phyloP scores from a whole-genome alignment of 2,888 invertebrate species.

The Lithophane ornitopus region DNA sequence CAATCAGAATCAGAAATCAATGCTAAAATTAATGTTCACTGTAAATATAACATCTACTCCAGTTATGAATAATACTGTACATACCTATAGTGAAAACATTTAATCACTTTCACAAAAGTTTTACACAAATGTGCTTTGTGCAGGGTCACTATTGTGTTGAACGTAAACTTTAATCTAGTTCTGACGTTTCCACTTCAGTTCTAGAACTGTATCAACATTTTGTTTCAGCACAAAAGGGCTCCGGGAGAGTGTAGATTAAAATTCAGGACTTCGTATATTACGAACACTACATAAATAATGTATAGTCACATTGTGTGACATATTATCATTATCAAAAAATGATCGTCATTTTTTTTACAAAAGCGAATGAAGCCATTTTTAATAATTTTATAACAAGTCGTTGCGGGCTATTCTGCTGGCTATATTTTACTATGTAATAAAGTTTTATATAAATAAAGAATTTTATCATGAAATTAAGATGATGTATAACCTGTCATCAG shows the following conservation, averaged over 20 bases:
- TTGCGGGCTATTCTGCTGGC: slow-evolving; percentile 65
- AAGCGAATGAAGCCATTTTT: slow-evolving; percentile 52
- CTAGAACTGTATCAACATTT: slow-evolving; percentile 77
- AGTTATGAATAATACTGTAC: slow-evolving; percentile 67
- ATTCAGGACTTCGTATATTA: slow-evolving; percentile 71
- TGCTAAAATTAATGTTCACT: slow-evolving; percentile 46
- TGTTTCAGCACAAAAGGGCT: slow-evolving; percentile 88
- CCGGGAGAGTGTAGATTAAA: slow-evolving; percentile 80
- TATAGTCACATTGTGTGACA: slow-evolving; percentile 60
- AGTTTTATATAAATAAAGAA: slow-evolving; percentile 86
- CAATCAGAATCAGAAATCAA: slow-evolving; percentile 22
- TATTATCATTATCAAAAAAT: slow-evolving; percentile 55
- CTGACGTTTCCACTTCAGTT: slow-evolving; percentile 49
- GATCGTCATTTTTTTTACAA: slow-evolving; percentile 45
- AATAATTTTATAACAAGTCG: slow-evolving; percentile 62
- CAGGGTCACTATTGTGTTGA: slow-evolving; percentile 61
- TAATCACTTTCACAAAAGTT: slow-evolving; percentile 39
- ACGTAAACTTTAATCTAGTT: slow-evolving; percentile 32
- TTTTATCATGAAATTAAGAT: slow-evolving; percentile 70
- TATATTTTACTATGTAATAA: slow-evolving; percentile 80
- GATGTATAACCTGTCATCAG: slow-evolving; percentile 82
- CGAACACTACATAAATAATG: slow-evolving; percentile 61
- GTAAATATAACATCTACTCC: slow-evolving; percentile 62
- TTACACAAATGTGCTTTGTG: slow-evolving; percentile 51
- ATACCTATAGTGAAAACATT: slow-evolving; percentile 59